Conservation (phyloP, 2,113 vertebrate species). For the Limanda limanda region DNA sequence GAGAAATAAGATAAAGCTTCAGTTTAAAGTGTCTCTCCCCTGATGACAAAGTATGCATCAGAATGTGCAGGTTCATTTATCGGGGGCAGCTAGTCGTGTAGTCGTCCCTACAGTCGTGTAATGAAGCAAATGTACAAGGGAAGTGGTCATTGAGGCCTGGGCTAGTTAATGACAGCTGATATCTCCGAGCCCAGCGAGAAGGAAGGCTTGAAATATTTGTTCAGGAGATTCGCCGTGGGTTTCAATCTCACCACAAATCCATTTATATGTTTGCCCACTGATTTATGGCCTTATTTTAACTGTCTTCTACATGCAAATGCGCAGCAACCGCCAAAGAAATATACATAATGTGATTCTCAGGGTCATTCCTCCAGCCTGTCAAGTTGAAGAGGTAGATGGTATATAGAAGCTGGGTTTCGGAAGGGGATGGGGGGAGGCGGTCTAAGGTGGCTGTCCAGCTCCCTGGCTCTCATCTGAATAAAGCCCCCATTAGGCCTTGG, state of each 20-base stretch:
- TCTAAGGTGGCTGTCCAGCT: slow-evolving; percentile 61
- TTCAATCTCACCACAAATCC: slow-evolving; percentile 84
- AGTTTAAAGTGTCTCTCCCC: slow-evolving; percentile 55
- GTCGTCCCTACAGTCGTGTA: slow-evolving; percentile 64
- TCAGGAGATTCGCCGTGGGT: slow-evolving; percentile 79
- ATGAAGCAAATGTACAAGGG: slow-evolving; percentile 76
- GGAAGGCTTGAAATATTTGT: slow-evolving; percentile 81
- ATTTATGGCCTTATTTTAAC: slow-evolving; percentile 87
- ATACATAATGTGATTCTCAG: slow-evolving; percentile 86
- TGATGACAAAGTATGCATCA: slow-evolving; percentile 65
- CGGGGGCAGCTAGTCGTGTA: slow-evolving; percentile 69
- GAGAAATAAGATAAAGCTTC: slow-evolving; percentile 51
- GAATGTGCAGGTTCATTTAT: slow-evolving; percentile 79
- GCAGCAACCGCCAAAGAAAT: slow-evolving; percentile 78
- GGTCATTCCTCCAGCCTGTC: slow-evolving; percentile 84
- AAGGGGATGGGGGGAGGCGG: slow-evolving; percentile 1
- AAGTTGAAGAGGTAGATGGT: slow-evolving; percentile 52
- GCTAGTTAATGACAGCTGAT: slow-evolving; percentile 79
- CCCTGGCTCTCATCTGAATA: slow-evolving; percentile 65
- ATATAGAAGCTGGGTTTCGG: slow-evolving; percentile 16
- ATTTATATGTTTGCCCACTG: slow-evolving; percentile 83
- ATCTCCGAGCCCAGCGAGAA: slow-evolving; percentile 54
- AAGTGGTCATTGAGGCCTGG: slow-evolving; percentile 78
- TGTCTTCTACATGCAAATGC: slow-evolving; percentile 85
- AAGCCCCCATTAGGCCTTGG: slow-evolving; percentile 60